Evolutionary conservation across 1,140 invertebrate genomes (phyloP).

Genomic region (Dinoponera quadriceps): DNA sequence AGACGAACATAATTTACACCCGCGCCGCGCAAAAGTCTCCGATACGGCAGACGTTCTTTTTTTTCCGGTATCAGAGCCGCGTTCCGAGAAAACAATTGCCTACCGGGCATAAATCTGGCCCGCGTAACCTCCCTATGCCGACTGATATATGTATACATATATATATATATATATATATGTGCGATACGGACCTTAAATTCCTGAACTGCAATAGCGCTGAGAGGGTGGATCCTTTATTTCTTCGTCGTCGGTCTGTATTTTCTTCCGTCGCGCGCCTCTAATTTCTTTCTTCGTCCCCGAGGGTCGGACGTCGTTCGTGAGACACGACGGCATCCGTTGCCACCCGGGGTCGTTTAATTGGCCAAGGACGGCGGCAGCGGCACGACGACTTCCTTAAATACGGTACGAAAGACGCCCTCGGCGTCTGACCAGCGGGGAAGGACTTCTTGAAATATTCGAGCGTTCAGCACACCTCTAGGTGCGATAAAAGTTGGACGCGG

Average conservation of each 20-base stretch:
- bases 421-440: background rate
- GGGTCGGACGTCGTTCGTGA: constrained; percentile 38
- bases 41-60: constrained; percentile 12
- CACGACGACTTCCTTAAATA: constrained; percentile 47
- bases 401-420: background rate
- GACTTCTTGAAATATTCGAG: constrained; percentile 46
- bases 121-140: background rate
- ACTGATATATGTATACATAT: background rate
- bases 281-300: constrained; percentile 58
- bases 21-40: background rate
- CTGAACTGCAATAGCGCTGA: constrained; percentile 33
- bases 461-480: background rate
- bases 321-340: constrained; percentile 33
- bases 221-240: constrained; percentile 60
- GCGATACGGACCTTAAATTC: constrained; percentile 65
- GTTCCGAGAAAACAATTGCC: constrained; percentile 79
- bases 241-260: constrained; percentile 59
- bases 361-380: constrained; percentile 31
- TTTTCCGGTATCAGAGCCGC: constrained; percentile 65
- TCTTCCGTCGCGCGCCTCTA: constrained; percentile 54
- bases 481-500: constrained; percentile 43
- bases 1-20: constrained; percentile 82
- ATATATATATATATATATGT: background rate
- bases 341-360: constrained; percentile 35
- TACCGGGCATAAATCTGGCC: constrained; percentile 74